Conservation (phyloP, 2,113 vertebrate genomes). For the Rhabdomys dilectus region DNA sequence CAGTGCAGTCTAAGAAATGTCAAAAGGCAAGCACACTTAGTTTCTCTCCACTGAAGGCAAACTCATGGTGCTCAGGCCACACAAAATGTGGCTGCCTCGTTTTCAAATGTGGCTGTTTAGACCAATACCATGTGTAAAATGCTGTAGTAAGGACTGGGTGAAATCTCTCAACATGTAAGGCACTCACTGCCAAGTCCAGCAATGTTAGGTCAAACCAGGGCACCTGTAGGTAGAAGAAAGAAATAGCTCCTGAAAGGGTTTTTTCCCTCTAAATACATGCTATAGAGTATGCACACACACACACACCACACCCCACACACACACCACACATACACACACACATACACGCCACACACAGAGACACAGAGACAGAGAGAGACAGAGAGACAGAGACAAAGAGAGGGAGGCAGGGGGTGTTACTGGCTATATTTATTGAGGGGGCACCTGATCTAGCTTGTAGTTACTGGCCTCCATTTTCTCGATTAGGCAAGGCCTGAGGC, state of each 20-base stretch:
- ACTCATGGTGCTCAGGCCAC: background rate
- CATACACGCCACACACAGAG: too few relatives aligned
- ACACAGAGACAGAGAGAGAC: too few relatives aligned
- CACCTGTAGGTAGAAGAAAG: background rate
- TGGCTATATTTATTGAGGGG: too few relatives aligned
- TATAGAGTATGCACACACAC: background rate
- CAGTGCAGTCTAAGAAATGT: background rate
- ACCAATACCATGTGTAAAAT: background rate
- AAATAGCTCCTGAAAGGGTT: background rate
- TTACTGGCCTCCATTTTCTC: too few relatives aligned
- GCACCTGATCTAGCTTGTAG: too few relatives aligned
- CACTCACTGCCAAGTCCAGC: background rate
- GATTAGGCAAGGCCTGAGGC: too few relatives aligned
- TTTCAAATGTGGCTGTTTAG: background rate
- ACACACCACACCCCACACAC: background rate
- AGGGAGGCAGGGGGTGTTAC: too few relatives aligned
- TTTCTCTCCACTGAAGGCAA: background rate
- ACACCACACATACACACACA: background rate
- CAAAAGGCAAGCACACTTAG: background rate
- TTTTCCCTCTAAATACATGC: background rate
- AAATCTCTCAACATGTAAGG: background rate
- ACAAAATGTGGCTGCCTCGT: background rate
- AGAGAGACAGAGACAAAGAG: too few relatives aligned
- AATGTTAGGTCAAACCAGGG: background rate
- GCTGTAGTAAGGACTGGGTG: background rate